Evolutionary conservation across 1,140 invertebrate species (phyloP).

Genomic region (Aethina tumida): DNA sequence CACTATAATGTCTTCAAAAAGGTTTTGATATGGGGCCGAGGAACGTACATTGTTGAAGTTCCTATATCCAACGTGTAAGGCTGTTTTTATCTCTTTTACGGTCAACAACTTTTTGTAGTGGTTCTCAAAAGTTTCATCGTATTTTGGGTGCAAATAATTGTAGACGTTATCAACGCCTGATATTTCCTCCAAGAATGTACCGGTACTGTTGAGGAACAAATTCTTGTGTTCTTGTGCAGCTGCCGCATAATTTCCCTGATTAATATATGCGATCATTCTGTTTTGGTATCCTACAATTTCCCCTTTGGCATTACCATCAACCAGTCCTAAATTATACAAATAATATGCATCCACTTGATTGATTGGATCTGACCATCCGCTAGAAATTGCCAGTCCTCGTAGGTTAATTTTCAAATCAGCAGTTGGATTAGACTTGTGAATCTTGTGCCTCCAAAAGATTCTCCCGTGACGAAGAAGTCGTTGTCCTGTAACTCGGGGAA

Average conservation of each 20-base stretch:
- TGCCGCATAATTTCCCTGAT: conserved; percentile 44
- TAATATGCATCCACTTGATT: conserved; percentile 50
- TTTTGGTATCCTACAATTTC: conserved; percentile 47
- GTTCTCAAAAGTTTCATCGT: not conserved
- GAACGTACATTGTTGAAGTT: conserved; percentile 38
- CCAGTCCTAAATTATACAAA: conserved; percentile 63
- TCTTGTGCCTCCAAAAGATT: conserved; percentile 81
- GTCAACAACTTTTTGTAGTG: conserved; percentile 43
- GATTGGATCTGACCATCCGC: conserved; percentile 68
- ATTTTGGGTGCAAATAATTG: conserved; percentile 4
- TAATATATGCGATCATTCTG: conserved; percentile 40
- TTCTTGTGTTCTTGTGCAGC: conserved; percentile 31
- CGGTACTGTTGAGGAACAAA: conserved; percentile 56
- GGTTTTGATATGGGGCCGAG: conserved; percentile 49
- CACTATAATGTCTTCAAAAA: conserved; percentile 67
- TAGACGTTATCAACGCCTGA: conserved; percentile 33
- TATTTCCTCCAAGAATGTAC: conserved; percentile 40
- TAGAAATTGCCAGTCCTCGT: conserved; percentile 69
- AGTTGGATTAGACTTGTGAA: conserved; percentile 48
- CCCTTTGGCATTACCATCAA: conserved; percentile 50
- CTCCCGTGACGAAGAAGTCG: conserved; percentile 67
- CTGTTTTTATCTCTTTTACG: conserved; percentile 41
- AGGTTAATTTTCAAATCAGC: conserved; percentile 53
- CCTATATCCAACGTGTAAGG: conserved; percentile 40
- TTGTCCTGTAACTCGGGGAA: conserved; percentile 57